Evolutionary conservation across 2,113 vertebrate species (phyloP).

Genomic region (Hemibagrus wyckioides): DNA sequence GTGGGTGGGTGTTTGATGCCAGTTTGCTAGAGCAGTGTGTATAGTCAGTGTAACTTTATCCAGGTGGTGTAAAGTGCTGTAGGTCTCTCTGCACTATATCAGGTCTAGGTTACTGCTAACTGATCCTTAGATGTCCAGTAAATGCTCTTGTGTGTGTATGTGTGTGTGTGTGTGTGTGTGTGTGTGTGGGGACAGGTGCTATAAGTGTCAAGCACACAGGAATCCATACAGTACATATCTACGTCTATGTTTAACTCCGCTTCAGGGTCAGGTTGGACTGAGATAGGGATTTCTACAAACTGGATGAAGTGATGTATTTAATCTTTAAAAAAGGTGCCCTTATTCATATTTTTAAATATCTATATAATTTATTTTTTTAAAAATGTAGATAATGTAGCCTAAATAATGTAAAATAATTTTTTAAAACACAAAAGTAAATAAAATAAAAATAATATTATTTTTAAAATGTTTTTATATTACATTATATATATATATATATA

Average conservation of each 20-base stretch:
- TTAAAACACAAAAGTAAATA: no score
- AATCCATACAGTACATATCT: background rate
- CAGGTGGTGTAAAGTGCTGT: conserved; percentile 5
- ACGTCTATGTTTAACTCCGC: background rate
- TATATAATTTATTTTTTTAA: background rate
- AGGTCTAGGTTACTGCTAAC: background rate
- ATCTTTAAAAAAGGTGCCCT: background rate
- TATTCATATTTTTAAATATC: background rate
- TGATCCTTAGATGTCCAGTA: conserved; percentile 9
- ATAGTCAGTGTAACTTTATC: conserved; percentile 3
- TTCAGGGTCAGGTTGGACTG: background rate
- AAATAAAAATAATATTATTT: no score
- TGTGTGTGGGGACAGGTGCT: background rate
- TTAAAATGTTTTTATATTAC: no score
- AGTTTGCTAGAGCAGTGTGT: background rate
- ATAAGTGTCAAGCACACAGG: background rate
- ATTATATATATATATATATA: no score
- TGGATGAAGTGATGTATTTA: no score
- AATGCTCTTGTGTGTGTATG: background rate
- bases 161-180: conserved; percentile 3
- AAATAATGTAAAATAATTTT: no score
- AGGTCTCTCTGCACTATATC: background rate
- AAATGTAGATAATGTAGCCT: no score
- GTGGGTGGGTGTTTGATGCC: conserved; percentile 1
- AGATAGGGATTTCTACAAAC: no score